A percentile compares a stretch with the other conserved stretches of the same genome.
phyloP scores from a whole-genome alignment of 2,113 vertebrate genomes.

The Vicugna pacos region DNA sequence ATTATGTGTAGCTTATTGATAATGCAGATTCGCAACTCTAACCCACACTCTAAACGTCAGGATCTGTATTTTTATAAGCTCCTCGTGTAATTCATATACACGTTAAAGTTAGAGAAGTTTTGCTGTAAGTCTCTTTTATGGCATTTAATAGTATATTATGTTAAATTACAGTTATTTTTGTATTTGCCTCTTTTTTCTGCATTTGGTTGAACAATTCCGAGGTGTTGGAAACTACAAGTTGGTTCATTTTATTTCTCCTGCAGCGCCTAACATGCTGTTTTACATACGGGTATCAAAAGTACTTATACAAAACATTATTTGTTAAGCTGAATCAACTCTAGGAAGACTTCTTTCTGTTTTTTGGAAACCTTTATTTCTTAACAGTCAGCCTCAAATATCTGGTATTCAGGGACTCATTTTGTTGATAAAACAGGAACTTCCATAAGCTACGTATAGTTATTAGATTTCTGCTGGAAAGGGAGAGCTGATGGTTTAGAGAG shows the following conservation, averaged over 20 bases:
- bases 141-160: neutral
- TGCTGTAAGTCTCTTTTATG: neutral
- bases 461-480: neutral
- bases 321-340: neutral
- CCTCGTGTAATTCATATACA: neutral
- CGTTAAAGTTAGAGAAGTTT: neutral
- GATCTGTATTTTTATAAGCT: neutral
- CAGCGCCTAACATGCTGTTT: neutral
- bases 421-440: neutral
- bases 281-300: neutral
- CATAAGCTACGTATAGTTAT: constrained; percentile 14
- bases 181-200: neutral
- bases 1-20: neutral
- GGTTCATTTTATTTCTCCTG: neutral
- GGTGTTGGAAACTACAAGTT: neutral
- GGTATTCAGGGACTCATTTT: constrained; percentile 12
- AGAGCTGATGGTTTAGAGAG: constrained; percentile 28
- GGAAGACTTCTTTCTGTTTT: neutral
- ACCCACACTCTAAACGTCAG: neutral
- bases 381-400: neutral
- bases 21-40: neutral
- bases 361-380: constrained; percentile 2
- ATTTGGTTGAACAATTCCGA: neutral
- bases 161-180: neutral
- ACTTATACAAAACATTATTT: neutral